Evolutionary conservation across 2,797 vertebrate genomes (phyloP), one percentile per base, ranked within the genome.

Genomic region (Stomatorhinus walkeri): DNA sequence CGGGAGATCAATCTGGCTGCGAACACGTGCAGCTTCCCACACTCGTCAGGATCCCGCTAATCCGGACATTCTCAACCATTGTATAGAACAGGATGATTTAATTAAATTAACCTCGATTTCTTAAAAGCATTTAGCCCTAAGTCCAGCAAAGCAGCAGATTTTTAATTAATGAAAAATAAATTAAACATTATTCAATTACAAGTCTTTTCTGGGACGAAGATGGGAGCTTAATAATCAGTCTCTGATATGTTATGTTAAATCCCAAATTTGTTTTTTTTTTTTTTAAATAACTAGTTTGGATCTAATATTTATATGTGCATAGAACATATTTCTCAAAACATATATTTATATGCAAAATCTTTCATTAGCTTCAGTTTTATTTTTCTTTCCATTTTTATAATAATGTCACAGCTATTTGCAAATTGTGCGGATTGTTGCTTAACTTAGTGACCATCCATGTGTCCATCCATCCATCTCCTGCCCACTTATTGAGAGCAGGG

Each of bases 1-100:
- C 22, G 87, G 40, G 48, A 87, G 87, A 91, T 90, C 89, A 92
- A 90, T 90, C 89, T 90, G 89, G 88, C 54, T 52, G 61, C 61
- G 89, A 90, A 90, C 88, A 89, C 90, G 87, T 88, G 68, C 89
- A 90, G 72, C 90, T 89, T 85, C 54, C 56, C 86, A 1, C 32
- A 19, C 40, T 61, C 40, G 3, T 68, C 54, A 7, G 36, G 24
- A 52, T 64, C 54, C 36, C 19, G 40, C 19, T 87, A 87, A 87
- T 64, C 56, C 56, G 12, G 24, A 61, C n/a, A 46, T 87, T 68
- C 54, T 64, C 46, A 8, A 43, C 36, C 36, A 64, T 87, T 48
- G 56, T 64, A 40, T 61, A 54, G 36, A 46, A 46, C 36, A 7
- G 56, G 40, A 56, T 87, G 86, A 24, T 64, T n/a, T 87, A 40